Base-by-base conservation (phyloP, 2,797 vertebrate genomes). In the Gymnoscopelus microlampas region DNA sequence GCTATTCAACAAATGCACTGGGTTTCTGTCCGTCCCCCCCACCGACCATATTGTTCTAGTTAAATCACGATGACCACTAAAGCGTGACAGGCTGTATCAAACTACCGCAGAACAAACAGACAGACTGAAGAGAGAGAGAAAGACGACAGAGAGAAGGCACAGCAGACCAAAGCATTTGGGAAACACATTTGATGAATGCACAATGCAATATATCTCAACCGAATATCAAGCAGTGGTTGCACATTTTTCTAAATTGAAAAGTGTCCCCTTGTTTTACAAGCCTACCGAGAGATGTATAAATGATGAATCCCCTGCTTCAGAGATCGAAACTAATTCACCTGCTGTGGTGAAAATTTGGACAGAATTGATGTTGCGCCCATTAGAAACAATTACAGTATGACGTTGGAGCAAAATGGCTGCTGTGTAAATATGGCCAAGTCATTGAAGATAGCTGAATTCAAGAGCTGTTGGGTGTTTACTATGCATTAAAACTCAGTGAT, bases 221-320 rank as follows among this genome's bases (percentile, higher is more conserved):
- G 49, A 66, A 60, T 44, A 44, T 44, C 68, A 77, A 71, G 4
- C 24, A 26, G 24, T 5, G 4, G 54, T 29, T 56, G 24, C 54
- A 26, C 29, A 55, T 69, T 61, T 15, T 60, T 35, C 7, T 66
- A 60, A 24, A 15, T 65, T 44, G 39, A 44, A 44, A 47, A 72
- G 70, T 44, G 51, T 74, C 63, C 75, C 26, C 55, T 62, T 24
- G 39, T 57, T 49, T 66, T 73, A 5, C 60, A 59, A 29, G 64
- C 68, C 55, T 49, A 69, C 72, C 19, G 58, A 32, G 24, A 70
- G 29, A 50, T 66, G 26, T 56, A 4, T 77, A 24, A 76, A 61
- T 66, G 48, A 48, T 60, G 13, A 49, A 75, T 60, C 26, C 47
- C 73, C 68, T 65, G 70, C 79, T 74, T 63, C 15, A 73, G 39